These are phyloP conservation scores for Toxostoma redivivum DNA, from an alignment of 2,113 vertebrate genomes.

Conservation along the genomic window DNA sequence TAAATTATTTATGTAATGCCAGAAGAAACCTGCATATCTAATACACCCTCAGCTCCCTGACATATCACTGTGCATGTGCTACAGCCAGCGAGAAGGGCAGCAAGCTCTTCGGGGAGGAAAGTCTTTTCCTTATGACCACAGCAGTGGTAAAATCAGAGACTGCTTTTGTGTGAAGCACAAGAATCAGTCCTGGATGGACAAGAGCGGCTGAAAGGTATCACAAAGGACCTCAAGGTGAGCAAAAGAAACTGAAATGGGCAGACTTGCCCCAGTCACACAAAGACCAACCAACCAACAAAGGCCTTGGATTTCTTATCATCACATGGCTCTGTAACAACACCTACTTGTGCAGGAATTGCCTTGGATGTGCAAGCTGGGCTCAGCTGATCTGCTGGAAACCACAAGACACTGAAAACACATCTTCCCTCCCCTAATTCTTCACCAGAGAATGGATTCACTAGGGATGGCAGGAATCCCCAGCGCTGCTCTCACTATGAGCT, in stretches of 20 bases:
- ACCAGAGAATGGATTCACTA: fast-evolving
- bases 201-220: background rate
- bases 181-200: background rate
- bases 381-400: background rate
- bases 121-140: background rate
- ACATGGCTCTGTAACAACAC: background rate
- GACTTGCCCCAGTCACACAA: background rate
- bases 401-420: background rate
- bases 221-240: background rate
- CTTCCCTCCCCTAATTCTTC: background rate
- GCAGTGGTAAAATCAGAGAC: fast-evolving
- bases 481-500: fast-evolving
- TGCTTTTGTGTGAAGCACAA: background rate
- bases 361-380: background rate
- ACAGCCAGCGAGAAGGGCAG: background rate
- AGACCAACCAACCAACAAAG: background rate
- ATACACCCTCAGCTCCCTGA: background rate
- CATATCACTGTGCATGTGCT: fast-evolving
- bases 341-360: background rate
- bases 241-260: background rate
- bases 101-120: background rate
- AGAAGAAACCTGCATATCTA: background rate
- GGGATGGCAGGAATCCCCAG: background rate
- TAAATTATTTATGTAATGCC: background rate
- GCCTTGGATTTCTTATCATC: background rate